These are phyloP conservation scores for Mechanitis mazaeus DNA, from an alignment of 2,888 invertebrate species.

Conservation along the genomic window DNA sequence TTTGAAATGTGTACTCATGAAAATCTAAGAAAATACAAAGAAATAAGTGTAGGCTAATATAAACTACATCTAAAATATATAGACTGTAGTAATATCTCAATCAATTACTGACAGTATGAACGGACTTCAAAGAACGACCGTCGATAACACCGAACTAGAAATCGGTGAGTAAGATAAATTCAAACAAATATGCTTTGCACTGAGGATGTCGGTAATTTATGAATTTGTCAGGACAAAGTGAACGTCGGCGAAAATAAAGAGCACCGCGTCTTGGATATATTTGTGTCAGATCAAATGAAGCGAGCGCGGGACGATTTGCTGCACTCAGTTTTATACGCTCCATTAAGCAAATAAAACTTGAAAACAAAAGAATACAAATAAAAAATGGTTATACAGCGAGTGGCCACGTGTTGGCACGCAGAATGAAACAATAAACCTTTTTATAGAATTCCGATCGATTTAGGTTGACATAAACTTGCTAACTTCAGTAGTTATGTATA, in stretches of 20 bases:
- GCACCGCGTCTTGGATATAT: slow-evolving; percentile 68
- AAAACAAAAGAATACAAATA: slow-evolving; percentile 33
- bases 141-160: slow-evolving; percentile 63
- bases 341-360: slow-evolving; percentile 40
- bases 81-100: slow-evolving; percentile 22
- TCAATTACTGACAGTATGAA: slow-evolving; percentile 33
- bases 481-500: slow-evolving; percentile 18
- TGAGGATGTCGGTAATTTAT: slow-evolving; percentile 76
- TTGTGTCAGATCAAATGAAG: slow-evolving; percentile 76
- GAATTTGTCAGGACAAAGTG: slow-evolving; percentile 75
- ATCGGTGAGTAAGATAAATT: slow-evolving; percentile 65
- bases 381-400: slow-evolving; percentile 13
- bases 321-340: slow-evolving; percentile 45
- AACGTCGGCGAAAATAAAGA: slow-evolving; percentile 71
- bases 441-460: slow-evolving; percentile 29
- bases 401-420: slow-evolving; percentile 14
- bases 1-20: too few species aligned
- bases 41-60: too few species aligned
- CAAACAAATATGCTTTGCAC: slow-evolving; percentile 48
- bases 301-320: slow-evolving; percentile 64
- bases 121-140: slow-evolving; percentile 58
- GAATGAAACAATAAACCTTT: slow-evolving; percentile 25
- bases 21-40: too few species aligned
- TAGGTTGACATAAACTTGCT: slow-evolving; percentile 19
- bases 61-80: neutral